Evolutionary conservation across 2,888 invertebrate species (phyloP), one percentile per base, ranked within the genome.

Genomic region (Melikaiella ostensackeni): DNA sequence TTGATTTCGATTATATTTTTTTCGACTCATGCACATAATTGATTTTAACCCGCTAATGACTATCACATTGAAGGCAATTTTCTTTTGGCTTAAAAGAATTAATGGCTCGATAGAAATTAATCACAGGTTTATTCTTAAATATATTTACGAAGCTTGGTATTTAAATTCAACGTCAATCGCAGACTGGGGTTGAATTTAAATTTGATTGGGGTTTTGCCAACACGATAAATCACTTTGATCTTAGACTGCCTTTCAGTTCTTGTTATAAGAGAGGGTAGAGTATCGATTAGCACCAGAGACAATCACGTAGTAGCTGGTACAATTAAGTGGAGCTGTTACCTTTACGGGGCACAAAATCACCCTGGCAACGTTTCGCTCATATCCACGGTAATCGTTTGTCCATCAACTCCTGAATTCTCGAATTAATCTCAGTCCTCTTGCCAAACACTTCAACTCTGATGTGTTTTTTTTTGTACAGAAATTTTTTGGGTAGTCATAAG

Each of bases 271-370:
- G 66, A 27, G 66, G 63, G 63, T 11, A 21, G 46, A 50, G n/a
- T 70, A 70, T 70, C 70, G 70, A 27, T 70, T 70, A 70, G 70
- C 46, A 70, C 46, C 46, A 50, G 46, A 70, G 70, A 70, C 70
- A 70, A 70, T 70, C 70, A 70, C 70, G 70, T 70, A 70, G 50
- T 70, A 42, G 70, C 46, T 50, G 70, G 30, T 50, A 24, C 24
- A 64, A 64, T 64, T 64, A 64, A 42, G 38, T 64, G 64, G 42
- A 42, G 38, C 42, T 66, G 64, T 66, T 66, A 66, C 64, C 64
- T 66, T 66, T 66, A 66, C 64, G 64, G 38, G 64, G 46, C 64
- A 42, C 42, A 66, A 66, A 66, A 66, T 64, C 64, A 64, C 64
- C 64, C 24, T 38, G 64, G 42, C 64, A 64, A 64, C 64, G 35